A percentile compares a stretch with the other conserved stretches of the same genome.
phyloP scores from a whole-genome alignment of 2,888 invertebrate species.

The Rhagium mordax region DNA sequence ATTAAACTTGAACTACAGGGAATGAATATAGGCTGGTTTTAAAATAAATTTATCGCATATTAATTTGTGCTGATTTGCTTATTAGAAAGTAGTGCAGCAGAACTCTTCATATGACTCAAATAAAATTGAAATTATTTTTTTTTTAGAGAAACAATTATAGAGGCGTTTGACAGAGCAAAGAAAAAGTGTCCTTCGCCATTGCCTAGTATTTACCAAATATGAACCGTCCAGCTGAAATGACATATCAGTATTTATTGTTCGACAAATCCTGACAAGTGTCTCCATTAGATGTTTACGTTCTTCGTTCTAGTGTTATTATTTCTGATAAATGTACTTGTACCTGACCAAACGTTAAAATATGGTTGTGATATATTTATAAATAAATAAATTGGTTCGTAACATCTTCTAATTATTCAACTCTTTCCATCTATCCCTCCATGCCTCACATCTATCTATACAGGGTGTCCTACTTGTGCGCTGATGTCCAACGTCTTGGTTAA shows the following conservation, averaged over 20 bases:
- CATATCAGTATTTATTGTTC: conserved; percentile 19
- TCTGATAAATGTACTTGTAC: conserved; percentile 23
- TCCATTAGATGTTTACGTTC: background rate
- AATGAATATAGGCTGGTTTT: too few relatives aligned
- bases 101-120: too few relatives aligned
- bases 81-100: too few relatives aligned
- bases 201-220: conserved; percentile 49
- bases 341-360: conserved; percentile 23
- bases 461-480: too few relatives aligned
- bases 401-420: background rate
- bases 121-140: too few relatives aligned
- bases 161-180: conserved; percentile 83
- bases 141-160: conserved; percentile 82
- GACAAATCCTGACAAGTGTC: conserved; percentile 5
- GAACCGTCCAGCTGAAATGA: conserved; percentile 11
- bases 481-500: too few relatives aligned
- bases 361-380: conserved; percentile 39
- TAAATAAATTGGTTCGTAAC: background rate
- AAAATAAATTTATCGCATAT: too few relatives aligned
- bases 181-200: conserved; percentile 61
- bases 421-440: too few relatives aligned
- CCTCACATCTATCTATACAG: too few relatives aligned
- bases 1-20: too few relatives aligned
- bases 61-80: too few relatives aligned
- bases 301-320: conserved; percentile 9